A percentile compares a stretch with the other conserved stretches of the same genome.
These are phyloP conservation scores for Melanotaenia parkinsoni DNA, from an alignment of 2,797 vertebrate genomes.

Conservation along the genomic window DNA sequence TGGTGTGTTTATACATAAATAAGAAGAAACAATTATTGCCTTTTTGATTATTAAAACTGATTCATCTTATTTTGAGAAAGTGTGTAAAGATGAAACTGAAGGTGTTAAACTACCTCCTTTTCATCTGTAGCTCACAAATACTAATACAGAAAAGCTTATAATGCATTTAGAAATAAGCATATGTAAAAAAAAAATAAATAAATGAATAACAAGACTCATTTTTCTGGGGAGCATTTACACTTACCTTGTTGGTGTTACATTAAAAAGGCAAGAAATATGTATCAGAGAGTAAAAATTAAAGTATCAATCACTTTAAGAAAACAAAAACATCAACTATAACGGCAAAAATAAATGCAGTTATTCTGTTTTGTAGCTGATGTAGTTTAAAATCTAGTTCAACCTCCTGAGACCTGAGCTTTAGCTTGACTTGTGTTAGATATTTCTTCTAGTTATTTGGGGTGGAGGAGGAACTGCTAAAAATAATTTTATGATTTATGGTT, in stretches of 20 bases:
- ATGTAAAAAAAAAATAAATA: background rate
- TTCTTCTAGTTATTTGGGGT: no score
- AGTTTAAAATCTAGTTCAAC: slow-evolving; percentile 6
- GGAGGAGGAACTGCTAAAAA: no score
- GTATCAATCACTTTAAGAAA: background rate
- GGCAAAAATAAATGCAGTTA: background rate
- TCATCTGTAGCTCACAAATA: background rate
- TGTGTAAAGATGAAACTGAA: background rate
- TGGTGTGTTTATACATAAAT: background rate
- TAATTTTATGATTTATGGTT: no score
- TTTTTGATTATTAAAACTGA: background rate
- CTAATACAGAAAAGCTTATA: background rate
- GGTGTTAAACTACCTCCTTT: background rate
- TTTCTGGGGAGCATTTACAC: slow-evolving; percentile 7
- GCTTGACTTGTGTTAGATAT: no score
- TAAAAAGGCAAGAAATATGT: slow-evolving; percentile 22
- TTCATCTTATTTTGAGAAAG: background rate
- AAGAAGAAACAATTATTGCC: background rate
- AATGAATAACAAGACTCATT: background rate
- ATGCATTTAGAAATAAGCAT: background rate
- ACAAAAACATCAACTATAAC: slow-evolving; percentile 15
- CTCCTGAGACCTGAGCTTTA: no score
- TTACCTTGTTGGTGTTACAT: slow-evolving; percentile 55
- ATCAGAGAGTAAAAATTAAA: slow-evolving; percentile 4
- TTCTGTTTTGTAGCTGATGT: background rate